Evolutionary conservation across 2,888 invertebrate species (phyloP).

Genomic region (Diadromus collaris): DNA sequence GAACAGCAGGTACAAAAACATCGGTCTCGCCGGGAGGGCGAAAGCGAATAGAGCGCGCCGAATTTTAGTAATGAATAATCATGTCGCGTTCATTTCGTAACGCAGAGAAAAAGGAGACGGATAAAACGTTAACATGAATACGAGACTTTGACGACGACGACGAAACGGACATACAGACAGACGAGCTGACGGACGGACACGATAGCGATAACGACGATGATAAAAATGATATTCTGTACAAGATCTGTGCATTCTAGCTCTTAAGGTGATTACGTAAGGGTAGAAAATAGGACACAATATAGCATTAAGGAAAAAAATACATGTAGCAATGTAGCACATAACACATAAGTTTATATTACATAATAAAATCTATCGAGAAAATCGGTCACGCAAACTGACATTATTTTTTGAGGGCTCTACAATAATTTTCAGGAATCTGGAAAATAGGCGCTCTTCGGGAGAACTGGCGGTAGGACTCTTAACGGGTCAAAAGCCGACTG

Average conservation of each 20-base stretch:
- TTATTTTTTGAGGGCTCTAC: neutral
- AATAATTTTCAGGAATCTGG: neutral
- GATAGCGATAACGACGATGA: constrained; percentile 44
- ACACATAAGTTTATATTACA: constrained; percentile 79
- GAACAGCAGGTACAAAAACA: constrained; percentile 9
- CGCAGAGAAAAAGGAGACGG: constrained; percentile 35
- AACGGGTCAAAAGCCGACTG: neutral
- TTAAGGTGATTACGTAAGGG: constrained; percentile 72
- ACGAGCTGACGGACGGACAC: constrained; percentile 15
- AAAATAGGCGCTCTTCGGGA: neutral
- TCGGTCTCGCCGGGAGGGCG: neutral
- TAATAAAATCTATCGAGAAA: constrained; percentile 79
- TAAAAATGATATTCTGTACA: constrained; percentile 72
- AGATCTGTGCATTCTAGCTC: constrained; percentile 77
- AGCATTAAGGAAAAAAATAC: constrained; percentile 66
- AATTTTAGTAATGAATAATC: constrained; percentile 16
- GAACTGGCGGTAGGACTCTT: neutral
- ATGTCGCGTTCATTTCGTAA: constrained; percentile 45
- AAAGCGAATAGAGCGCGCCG: neutral
- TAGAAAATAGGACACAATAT: constrained; percentile 73
- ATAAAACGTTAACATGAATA: constrained; percentile 7
- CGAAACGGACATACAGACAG: neutral
- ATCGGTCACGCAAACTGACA: constrained; percentile 1
- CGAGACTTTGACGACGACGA: constrained; percentile 1
- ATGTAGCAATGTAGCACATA: constrained; percentile 76